Evolutionary conservation across 2,888 invertebrate species (phyloP).

Genomic region (Cephus runcator): DNA sequence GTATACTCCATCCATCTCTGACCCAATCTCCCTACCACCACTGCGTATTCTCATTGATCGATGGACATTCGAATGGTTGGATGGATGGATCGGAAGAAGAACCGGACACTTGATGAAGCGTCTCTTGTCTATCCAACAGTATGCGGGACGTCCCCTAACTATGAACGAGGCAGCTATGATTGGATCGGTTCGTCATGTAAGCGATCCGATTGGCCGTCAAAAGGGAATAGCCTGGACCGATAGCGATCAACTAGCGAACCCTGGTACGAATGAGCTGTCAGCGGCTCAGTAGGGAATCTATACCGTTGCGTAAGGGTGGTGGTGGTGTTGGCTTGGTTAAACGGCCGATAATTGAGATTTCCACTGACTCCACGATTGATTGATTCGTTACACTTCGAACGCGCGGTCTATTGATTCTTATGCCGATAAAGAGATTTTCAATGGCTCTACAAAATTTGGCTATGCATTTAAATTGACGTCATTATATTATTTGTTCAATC

Average conservation of each 20-base stretch:
- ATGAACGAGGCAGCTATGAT: conserved; percentile 12
- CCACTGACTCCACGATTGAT: background rate
- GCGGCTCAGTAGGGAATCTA: conserved; percentile 1
- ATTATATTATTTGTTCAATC: background rate
- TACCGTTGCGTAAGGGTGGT: background rate
- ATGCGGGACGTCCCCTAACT: background rate
- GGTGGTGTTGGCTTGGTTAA: background rate
- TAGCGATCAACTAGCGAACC: background rate
- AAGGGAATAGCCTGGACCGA: conserved; percentile 1
- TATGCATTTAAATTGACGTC: background rate
- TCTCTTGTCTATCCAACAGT: background rate
- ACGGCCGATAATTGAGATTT: conserved; percentile 3
- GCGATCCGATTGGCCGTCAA: conserved; percentile 19
- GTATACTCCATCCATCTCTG: background rate
- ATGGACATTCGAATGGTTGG: conserved; percentile 11
- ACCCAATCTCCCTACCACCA: background rate
- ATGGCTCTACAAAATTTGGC: background rate
- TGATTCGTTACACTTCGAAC: conserved; percentile 5
- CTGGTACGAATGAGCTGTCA: conserved; percentile 3
- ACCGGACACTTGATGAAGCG: background rate
- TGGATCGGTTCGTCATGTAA: conserved; percentile 18
- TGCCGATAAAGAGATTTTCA: background rate
- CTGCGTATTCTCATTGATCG: conserved; percentile 3
- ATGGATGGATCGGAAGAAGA: conserved; percentile 22
- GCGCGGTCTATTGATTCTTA: background rate